Evolutionary conservation across 2,888 invertebrate species (phyloP).

Genomic region (Epsilonema sp.): DNA sequence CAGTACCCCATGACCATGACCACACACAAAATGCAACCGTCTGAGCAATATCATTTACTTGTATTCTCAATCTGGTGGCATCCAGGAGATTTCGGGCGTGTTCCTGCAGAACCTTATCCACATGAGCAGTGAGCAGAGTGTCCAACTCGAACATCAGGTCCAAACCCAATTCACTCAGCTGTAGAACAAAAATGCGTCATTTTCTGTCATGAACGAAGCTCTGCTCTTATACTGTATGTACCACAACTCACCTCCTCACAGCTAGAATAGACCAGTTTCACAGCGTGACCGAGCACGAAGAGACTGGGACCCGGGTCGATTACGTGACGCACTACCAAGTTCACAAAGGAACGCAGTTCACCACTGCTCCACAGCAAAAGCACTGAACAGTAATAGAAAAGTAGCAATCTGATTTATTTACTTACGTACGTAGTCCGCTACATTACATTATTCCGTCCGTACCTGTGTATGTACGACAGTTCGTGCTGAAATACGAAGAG

Average conservation of each 20-base stretch:
- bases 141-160: conserved; percentile 79
- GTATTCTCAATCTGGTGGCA: not conserved
- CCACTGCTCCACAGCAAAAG: conserved; percentile 17
- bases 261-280: not conserved
- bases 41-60: too few species aligned
- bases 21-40: too few species aligned
- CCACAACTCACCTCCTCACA: too few species aligned
- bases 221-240: too few species aligned
- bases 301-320: conserved; percentile 12
- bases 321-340: conserved; percentile 21
- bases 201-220: too few species aligned
- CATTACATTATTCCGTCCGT: too few species aligned
- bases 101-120: conserved; percentile 40
- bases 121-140: conserved; percentile 53
- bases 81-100: not conserved
- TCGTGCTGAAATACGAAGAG: too few species aligned
- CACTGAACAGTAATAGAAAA: conserved; percentile 4
- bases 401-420: not conserved
- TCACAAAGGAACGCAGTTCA: conserved; percentile 20
- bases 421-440: not conserved
- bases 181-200: too few species aligned
- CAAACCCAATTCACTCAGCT: conserved; percentile 47
- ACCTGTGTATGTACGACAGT: too few species aligned
- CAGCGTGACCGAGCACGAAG: conserved; percentile 6
- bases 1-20: too few species aligned